Evolutionary conservation across 2,888 invertebrate genomes (phyloP).

Genomic region (Blastobasis lacticolella): DNA sequence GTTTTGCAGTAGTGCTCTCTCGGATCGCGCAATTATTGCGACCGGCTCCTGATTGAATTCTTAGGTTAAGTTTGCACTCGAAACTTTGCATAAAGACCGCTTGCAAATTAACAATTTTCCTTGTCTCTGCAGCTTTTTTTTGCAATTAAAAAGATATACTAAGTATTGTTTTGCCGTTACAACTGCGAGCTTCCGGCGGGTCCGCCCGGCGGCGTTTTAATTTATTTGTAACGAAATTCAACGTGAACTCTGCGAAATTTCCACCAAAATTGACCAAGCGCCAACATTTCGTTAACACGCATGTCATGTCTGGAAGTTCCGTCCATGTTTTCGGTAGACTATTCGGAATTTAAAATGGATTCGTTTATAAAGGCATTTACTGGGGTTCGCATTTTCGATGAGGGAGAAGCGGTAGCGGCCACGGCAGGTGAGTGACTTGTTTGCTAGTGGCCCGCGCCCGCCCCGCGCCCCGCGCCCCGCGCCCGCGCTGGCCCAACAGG

Average conservation of each 20-base stretch:
- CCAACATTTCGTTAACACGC: slow-evolving; percentile 64
- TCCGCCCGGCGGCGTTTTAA: slow-evolving; percentile 34
- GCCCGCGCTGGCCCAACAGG: slow-evolving; percentile 35
- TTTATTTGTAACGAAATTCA: slow-evolving; percentile 35
- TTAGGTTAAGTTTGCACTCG: slow-evolving; percentile 57
- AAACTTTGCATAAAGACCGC: slow-evolving; percentile 58
- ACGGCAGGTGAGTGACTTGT: slow-evolving; percentile 71
- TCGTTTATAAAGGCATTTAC: slow-evolving; percentile 69
- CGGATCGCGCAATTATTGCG: slow-evolving; percentile 61
- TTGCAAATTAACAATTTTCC: slow-evolving; percentile 50
- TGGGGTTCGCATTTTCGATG: slow-evolving; percentile 65
- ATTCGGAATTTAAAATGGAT: slow-evolving; percentile 67
- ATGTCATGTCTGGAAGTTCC: slow-evolving; percentile 66
- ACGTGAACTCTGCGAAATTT: slow-evolving; percentile 39
- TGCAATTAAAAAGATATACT: slow-evolving; percentile 33
- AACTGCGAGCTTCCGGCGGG: slow-evolving; percentile 17
- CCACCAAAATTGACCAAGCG: slow-evolving; percentile 54
- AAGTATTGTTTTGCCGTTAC: slow-evolving; percentile 17
- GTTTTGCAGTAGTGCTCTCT: slow-evolving; percentile 60
- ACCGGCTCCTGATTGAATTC: slow-evolving; percentile 66
- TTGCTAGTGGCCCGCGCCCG: slow-evolving; percentile 47
- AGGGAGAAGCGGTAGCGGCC: slow-evolving; percentile 35
- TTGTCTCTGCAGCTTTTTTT: slow-evolving; percentile 32
- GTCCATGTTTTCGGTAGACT: slow-evolving; percentile 61
- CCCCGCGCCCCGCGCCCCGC: no score